These are phyloP conservation scores for Acromyrmex echinatior DNA, from an alignment of 1,140 invertebrate species.

Conservation along the genomic window DNA sequence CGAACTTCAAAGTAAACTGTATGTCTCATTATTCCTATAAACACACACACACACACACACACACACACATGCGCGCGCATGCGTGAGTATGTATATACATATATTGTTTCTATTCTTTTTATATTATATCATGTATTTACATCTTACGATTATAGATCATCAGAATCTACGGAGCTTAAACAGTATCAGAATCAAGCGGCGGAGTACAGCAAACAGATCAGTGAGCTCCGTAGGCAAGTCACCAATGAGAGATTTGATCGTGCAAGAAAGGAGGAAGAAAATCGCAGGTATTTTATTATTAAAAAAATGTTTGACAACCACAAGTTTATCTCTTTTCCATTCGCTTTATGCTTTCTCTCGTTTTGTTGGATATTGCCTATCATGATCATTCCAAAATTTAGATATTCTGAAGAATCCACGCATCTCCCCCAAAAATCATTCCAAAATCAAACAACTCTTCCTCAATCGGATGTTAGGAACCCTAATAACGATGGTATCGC, in stretches of 20 bases:
- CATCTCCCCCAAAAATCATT: neutral
- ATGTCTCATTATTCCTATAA: slow-evolving; percentile 70
- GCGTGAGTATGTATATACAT: too few relatives aligned
- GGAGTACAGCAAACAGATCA: slow-evolving; percentile 87
- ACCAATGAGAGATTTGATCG: slow-evolving; percentile 87
- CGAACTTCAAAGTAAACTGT: slow-evolving; percentile 87
- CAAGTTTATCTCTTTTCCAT: neutral
- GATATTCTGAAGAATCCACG: neutral
- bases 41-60: too few relatives aligned
- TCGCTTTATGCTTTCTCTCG: neutral
- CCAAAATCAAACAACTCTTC: neutral
- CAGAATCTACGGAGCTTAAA: slow-evolving; percentile 86
- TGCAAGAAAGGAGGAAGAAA: slow-evolving; percentile 82
- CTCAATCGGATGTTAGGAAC: neutral
- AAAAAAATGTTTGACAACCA: neutral
- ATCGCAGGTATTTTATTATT: slow-evolving; percentile 78
- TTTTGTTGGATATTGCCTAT: neutral
- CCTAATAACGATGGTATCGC: neutral
- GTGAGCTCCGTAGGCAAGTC: slow-evolving; percentile 87
- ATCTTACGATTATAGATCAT: slow-evolving; percentile 78
- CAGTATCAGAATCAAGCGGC: slow-evolving; percentile 87
- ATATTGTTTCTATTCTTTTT: slow-evolving; percentile 26
- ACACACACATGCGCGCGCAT: too few relatives aligned
- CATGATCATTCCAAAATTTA: slow-evolving; percentile 20
- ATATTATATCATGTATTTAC: slow-evolving; percentile 7